Percentiles rank a stretch among this genome's conserved stretches.
Conservation (phyloP, 2,113 vertebrate genomes). For the Hippopotamus amphibius region DNA sequence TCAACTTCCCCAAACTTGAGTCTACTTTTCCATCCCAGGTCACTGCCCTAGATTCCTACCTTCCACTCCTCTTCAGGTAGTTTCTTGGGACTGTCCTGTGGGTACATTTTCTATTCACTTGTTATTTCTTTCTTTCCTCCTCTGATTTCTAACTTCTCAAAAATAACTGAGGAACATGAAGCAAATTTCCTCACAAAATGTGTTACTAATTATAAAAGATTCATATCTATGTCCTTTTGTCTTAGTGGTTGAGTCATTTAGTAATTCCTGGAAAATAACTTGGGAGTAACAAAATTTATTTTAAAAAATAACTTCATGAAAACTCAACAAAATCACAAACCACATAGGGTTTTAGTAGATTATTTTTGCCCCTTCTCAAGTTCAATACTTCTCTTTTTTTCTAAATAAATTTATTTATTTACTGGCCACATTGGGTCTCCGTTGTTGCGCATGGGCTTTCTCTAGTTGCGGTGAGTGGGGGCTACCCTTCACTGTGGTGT, state of each 20-base stretch:
- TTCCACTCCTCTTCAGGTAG: fast-evolving
- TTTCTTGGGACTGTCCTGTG: too few relatives aligned
- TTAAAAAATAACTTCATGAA: not conserved
- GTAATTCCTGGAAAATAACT: not conserved
- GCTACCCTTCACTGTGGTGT: too few relatives aligned
- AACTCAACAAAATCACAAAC: not conserved
- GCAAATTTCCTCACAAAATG: not conserved
- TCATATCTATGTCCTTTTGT: not conserved
- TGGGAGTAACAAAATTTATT: not conserved
- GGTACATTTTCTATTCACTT: not conserved
- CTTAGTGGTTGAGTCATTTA: not conserved
- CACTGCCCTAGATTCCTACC: fast-evolving
- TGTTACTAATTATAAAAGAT: not conserved
- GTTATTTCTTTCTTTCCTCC: not conserved
- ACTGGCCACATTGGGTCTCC: too few relatives aligned
- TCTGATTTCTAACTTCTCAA: not conserved
- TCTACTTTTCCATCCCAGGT: fast-evolving
- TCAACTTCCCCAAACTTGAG: not conserved
- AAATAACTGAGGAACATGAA: not conserved
- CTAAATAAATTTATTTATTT: too few relatives aligned
- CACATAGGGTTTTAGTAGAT: not conserved
- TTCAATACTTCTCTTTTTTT: not conserved
- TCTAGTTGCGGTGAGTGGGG: too few relatives aligned
- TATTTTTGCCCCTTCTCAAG: not conserved
- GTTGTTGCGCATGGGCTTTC: too few relatives aligned